Conservation (phyloP, 1,140 invertebrate species). For the Sarcophaga peregrina region DNA sequence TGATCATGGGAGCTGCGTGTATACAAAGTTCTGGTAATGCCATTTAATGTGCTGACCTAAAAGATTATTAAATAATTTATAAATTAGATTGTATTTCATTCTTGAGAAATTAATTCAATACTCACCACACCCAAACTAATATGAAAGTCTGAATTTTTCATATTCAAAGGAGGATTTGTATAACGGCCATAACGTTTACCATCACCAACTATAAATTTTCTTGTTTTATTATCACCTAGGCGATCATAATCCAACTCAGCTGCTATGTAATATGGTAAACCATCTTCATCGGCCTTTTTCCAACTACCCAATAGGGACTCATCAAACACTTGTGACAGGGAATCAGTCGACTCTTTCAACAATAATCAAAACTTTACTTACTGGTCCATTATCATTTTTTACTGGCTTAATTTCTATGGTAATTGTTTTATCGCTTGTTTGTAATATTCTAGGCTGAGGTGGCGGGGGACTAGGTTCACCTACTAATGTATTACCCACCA, state of each 20-base stretch:
- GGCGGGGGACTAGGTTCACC: constrained; percentile 76
- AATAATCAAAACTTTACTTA: constrained; percentile 77
- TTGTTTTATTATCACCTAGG: constrained; percentile 61
- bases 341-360: constrained; percentile 73
- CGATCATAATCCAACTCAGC: constrained; percentile 73
- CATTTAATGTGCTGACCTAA: constrained; percentile 71
- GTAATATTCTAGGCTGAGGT: constrained; percentile 72
- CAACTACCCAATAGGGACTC: constrained; percentile 70
- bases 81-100: not conserved
- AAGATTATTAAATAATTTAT: not conserved
- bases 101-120: constrained; percentile 3
- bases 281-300: constrained; percentile 71
- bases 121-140: constrained; percentile 78
- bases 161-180: constrained; percentile 80
- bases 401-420: constrained; percentile 73
- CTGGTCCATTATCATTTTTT: constrained; percentile 79
- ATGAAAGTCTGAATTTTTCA: constrained; percentile 72
- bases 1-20: constrained; percentile 70
- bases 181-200: constrained; percentile 78
- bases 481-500: constrained; percentile 74
- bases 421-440: constrained; percentile 70
- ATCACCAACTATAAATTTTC: constrained; percentile 82
- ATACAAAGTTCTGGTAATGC: constrained; percentile 75
- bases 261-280: constrained; percentile 81
- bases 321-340: constrained; percentile 71